phyloP scores from a whole-genome alignment of 2,113 vertebrate genomes.

The Clarias magur region DNA sequence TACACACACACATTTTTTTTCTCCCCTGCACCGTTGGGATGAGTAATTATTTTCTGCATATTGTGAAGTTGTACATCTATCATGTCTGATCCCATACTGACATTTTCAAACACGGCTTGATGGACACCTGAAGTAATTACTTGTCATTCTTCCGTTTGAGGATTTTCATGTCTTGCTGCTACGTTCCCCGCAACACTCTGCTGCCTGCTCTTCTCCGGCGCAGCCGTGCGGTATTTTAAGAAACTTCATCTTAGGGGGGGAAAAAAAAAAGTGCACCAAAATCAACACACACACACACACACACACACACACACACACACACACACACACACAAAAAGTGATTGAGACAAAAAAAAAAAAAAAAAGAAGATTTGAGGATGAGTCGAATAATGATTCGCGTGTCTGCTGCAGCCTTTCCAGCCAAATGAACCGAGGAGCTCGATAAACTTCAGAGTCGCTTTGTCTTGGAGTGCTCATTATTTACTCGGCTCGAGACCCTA shows the following conservation, averaged over 20 bases:
- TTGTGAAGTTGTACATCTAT: slow-evolving; percentile 75
- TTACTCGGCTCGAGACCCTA: slow-evolving; percentile 59
- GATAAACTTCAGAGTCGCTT: slow-evolving; percentile 68
- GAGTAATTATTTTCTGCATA: slow-evolving; percentile 68
- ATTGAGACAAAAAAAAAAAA: slow-evolving; percentile 1
- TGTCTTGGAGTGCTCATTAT: slow-evolving; percentile 59
- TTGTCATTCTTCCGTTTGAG: slow-evolving; percentile 76
- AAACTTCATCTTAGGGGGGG: slow-evolving; percentile 24
- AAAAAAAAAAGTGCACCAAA: neutral
- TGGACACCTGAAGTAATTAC: slow-evolving; percentile 79
- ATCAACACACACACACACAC: slow-evolving; percentile 1
- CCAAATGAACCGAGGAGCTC: slow-evolving; percentile 51
- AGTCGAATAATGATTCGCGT: slow-evolving; percentile 13
- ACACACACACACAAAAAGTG: no score
- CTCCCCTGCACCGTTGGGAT: slow-evolving; percentile 52
- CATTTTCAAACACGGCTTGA: slow-evolving; percentile 76
- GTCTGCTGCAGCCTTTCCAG: slow-evolving; percentile 21
- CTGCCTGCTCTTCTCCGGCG: slow-evolving; percentile 39
- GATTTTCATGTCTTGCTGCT: slow-evolving; percentile 61
- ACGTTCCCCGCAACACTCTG: slow-evolving; percentile 68
- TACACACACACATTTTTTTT: slow-evolving; percentile 54
- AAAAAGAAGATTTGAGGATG: slow-evolving; percentile 12
- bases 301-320: neutral
- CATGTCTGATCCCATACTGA: slow-evolving; percentile 73
- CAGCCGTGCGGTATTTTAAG: slow-evolving; percentile 47